Evolutionary conservation across 23 tunicate species (phyloP).

Genomic region (Trididemnum nubilum): DNA sequence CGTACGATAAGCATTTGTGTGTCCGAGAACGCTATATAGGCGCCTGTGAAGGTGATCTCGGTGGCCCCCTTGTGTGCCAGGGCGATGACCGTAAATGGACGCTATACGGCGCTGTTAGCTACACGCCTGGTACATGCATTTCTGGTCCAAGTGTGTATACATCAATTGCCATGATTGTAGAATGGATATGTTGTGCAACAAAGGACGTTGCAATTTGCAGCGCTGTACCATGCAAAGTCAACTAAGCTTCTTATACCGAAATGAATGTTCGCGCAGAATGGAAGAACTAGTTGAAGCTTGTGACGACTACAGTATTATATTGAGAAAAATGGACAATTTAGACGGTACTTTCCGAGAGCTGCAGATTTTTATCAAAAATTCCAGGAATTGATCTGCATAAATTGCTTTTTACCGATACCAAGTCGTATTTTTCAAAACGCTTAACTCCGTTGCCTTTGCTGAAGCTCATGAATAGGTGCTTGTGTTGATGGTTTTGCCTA

Average conservation of each 20-base stretch:
- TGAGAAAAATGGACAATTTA: too few species aligned
- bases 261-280: background rate
- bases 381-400: too few species aligned
- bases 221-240: background rate
- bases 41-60: conserved; percentile 78
- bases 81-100: conserved; percentile 71
- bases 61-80: conserved; percentile 80
- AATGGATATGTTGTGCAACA: conserved; percentile 63
- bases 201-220: conserved; percentile 44
- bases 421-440: too few species aligned
- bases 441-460: too few species aligned
- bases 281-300: background rate
- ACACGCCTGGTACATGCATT: conserved; percentile 60
- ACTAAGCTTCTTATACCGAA: background rate
- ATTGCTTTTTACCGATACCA: too few species aligned
- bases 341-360: too few species aligned
- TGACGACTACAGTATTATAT: too few species aligned
- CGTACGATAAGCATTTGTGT: conserved; percentile 47
- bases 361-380: too few species aligned
- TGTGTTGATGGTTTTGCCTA: too few species aligned
- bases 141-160: conserved; percentile 64
- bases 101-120: conserved; percentile 76
- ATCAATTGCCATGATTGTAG: conserved; percentile 40
- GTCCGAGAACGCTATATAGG: conserved; percentile 27
- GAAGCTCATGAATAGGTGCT: too few species aligned